Evolutionary conservation across 2,113 vertebrate genomes (phyloP).

Genomic region (Empidonax traillii): DNA sequence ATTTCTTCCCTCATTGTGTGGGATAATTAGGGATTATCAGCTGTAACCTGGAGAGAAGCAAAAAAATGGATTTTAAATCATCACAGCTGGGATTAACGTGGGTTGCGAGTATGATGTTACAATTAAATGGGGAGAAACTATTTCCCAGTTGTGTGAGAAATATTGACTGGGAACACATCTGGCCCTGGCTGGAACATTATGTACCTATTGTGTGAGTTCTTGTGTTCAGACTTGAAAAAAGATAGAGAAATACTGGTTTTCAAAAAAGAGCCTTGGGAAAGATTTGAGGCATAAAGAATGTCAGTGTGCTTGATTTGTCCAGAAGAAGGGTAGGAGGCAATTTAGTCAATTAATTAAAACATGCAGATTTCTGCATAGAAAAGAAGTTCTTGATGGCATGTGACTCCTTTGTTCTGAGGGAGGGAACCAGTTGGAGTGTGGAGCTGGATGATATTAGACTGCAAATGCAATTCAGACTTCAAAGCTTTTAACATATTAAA

Average conservation of each 20-base stretch:
- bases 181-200: not conserved
- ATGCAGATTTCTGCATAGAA: conserved; percentile 16
- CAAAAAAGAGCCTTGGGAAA: not conserved
- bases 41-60: not conserved
- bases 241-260: not conserved
- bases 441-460: not conserved
- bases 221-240: not conserved
- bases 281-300: not conserved
- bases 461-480: not conserved
- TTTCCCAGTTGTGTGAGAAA: not conserved
- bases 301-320: not conserved
- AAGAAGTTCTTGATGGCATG: not conserved
- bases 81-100: not conserved
- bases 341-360: conserved; percentile 36
- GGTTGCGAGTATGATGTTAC: not conserved
- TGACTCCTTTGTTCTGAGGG: conserved; percentile 22
- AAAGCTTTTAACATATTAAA: not conserved
- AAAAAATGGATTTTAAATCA: not conserved
- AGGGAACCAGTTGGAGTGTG: not conserved
- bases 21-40: not conserved
- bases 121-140: not conserved
- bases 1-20: not conserved
- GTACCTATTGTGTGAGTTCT: not conserved
- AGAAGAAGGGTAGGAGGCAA: not conserved
- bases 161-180: not conserved